phyloP scores from a whole-genome alignment of 2,113 vertebrate species.

The Protobothrops mucrosquamatus region DNA sequence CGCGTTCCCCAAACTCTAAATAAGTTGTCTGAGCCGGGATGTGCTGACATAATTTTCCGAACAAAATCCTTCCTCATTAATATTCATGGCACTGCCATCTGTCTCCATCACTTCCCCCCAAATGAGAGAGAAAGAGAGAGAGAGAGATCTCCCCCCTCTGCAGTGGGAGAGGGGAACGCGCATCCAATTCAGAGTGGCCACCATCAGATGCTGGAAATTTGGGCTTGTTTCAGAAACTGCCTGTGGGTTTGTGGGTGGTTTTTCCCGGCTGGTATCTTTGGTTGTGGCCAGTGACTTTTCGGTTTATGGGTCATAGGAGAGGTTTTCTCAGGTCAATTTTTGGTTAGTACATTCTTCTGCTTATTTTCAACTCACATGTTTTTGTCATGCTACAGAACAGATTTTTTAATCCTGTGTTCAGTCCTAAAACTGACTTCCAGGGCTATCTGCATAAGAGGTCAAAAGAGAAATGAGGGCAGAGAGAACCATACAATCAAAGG shows the following conservation, averaged over 20 bases:
- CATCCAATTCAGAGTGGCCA: constrained; percentile 44
- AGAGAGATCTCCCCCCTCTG: neutral
- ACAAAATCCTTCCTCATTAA: constrained; percentile 23
- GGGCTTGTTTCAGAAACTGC: constrained; percentile 57
- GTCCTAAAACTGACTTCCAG: neutral
- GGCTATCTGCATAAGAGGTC: neutral
- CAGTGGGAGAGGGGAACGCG: constrained; percentile 33
- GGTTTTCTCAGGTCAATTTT: constrained; percentile 26
- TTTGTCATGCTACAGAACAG: neutral
- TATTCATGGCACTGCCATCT: constrained; percentile 27
- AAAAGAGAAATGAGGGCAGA: neutral
- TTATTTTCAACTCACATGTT: constrained; percentile 55
- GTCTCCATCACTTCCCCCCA: constrained; percentile 32
- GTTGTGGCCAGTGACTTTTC: constrained; percentile 37
- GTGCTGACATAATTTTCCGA: neutral
- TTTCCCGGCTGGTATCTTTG: constrained; percentile 57
- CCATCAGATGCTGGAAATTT: constrained; percentile 39
- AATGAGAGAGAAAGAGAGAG: neutral
- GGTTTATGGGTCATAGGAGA: constrained; percentile 15
- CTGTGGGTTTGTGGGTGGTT: constrained; percentile 54
- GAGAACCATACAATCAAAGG: neutral
- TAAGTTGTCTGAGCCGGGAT: neutral
- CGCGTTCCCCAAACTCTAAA: neutral
- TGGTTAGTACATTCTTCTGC: constrained; percentile 33
- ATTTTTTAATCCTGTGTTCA: neutral